Percentiles rank a stretch among this genome's conserved stretches.
Conservation (phyloP, 2,888 invertebrate species). For the Keiferia lycopersicella region DNA sequence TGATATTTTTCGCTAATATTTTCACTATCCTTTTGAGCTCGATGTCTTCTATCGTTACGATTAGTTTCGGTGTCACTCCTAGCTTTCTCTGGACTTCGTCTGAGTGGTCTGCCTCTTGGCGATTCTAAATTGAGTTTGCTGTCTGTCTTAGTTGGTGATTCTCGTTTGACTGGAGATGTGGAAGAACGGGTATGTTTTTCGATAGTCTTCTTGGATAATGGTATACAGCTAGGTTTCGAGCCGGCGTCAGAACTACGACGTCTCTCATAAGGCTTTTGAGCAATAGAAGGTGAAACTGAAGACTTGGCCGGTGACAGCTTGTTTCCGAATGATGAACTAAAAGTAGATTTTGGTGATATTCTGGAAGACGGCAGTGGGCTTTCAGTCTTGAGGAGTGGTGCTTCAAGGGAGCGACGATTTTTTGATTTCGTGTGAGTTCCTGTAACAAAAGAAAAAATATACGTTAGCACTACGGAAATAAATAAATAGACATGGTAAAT, state of each 20-base stretch:
- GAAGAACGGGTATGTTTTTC: conserved; percentile 60
- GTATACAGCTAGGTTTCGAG: conserved; percentile 70
- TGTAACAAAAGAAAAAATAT: conserved; percentile 60
- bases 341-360: conserved; percentile 69
- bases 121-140: conserved; percentile 60
- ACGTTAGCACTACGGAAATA: not conserved
- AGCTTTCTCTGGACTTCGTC: conserved; percentile 68
- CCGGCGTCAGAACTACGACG: conserved; percentile 62
- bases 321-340: conserved; percentile 64
- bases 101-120: conserved; percentile 51
- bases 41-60: conserved; percentile 71
- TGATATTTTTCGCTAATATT: conserved; percentile 78
- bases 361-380: conserved; percentile 75
- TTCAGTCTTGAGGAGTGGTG: conserved; percentile 71
- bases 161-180: conserved; percentile 66
- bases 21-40: conserved; percentile 77
- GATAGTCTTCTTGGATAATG: conserved; percentile 65
- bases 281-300: conserved; percentile 41
- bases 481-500: too few relatives aligned
- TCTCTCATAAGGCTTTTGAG: conserved; percentile 60
- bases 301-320: conserved; percentile 61
- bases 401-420: conserved; percentile 66
- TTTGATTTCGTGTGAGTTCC: conserved; percentile 64
- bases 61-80: conserved; percentile 69
- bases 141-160: conserved; percentile 52